Evolutionary conservation across 2,888 invertebrate species (phyloP).

Genomic region (Listrodromus nycthemerus): DNA sequence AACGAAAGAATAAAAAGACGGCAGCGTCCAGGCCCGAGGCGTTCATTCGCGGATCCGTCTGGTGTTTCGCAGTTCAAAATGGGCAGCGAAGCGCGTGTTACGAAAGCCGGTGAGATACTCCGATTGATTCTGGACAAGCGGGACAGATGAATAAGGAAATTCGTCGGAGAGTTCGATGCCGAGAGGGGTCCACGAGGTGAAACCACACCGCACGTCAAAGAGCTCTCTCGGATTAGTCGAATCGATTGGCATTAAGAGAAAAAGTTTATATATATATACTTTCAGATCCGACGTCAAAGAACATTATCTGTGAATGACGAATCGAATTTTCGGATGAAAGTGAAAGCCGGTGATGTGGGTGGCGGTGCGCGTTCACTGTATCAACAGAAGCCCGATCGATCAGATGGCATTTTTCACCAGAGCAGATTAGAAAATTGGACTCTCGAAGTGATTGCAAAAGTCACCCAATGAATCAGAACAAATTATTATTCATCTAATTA

Average conservation of each 20-base stretch:
- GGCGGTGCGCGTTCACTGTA: background rate
- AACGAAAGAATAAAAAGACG: background rate
- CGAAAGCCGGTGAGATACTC: slow-evolving; percentile 46
- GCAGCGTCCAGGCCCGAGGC: slow-evolving; percentile 19
- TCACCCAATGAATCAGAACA: background rate
- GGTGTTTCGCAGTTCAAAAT: slow-evolving; percentile 36
- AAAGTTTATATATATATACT: background rate
- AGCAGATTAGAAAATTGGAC: background rate
- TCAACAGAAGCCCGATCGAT: background rate
- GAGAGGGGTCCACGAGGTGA: slow-evolving; percentile 13
- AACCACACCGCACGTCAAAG: slow-evolving; percentile 18
- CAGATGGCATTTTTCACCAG: background rate
- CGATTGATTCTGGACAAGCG: slow-evolving; percentile 36
- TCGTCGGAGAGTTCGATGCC: slow-evolving; percentile 23
- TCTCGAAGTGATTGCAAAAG: background rate
- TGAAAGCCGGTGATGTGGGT: slow-evolving; percentile 49
- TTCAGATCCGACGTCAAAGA: background rate
- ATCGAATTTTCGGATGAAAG: slow-evolving; percentile 53
- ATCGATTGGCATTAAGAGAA: slow-evolving; percentile 34
- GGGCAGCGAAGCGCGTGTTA: slow-evolving; percentile 50
- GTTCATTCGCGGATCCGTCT: slow-evolving; percentile 16
- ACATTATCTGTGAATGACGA: slow-evolving; percentile 43
- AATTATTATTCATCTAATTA: background rate
- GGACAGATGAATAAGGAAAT: slow-evolving; percentile 17
- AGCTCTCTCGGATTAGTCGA: slow-evolving; percentile 24